A percentile compares a stretch with the other conserved stretches of the same genome.
These are phyloP conservation scores for Rhogogaster chlorosoma DNA, from an alignment of 2,888 invertebrate genomes.

Conservation along the genomic window DNA sequence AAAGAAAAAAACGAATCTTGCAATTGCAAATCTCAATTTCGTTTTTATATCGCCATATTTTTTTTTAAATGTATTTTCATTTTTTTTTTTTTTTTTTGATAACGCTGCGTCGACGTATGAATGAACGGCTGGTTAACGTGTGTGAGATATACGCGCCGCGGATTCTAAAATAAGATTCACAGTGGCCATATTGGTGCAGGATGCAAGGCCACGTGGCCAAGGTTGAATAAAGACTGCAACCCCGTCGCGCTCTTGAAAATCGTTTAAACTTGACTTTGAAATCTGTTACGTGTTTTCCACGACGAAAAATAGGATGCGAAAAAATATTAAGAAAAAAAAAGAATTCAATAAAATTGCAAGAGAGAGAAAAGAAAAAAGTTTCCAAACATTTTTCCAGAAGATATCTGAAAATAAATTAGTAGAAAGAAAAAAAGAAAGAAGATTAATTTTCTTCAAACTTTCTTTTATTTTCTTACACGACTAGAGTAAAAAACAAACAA, in stretches of 20 bases:
- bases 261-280: conserved; percentile 21
- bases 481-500: too few species aligned
- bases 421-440: too few species aligned
- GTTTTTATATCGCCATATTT: neutral
- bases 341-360: neutral
- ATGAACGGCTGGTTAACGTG: neutral
- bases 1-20: neutral
- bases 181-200: conserved; percentile 21
- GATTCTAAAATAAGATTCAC: conserved; percentile 40
- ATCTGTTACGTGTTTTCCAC: neutral
- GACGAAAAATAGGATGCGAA: neutral
- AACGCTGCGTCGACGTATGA: conserved; percentile 1
- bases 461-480: too few species aligned
- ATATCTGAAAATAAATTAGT: too few species aligned
- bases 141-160: neutral
- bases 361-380: too few species aligned
- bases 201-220: conserved; percentile 37
- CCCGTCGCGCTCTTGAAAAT: neutral
- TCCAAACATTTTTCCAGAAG: too few species aligned
- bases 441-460: too few species aligned
- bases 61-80: neutral
- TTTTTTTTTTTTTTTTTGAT: neutral
- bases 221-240: conserved; percentile 17
- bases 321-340: neutral
- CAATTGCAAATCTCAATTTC: neutral